phyloP scores from a whole-genome alignment of 2,113 vertebrate species.

The Chaetura pelagica region DNA sequence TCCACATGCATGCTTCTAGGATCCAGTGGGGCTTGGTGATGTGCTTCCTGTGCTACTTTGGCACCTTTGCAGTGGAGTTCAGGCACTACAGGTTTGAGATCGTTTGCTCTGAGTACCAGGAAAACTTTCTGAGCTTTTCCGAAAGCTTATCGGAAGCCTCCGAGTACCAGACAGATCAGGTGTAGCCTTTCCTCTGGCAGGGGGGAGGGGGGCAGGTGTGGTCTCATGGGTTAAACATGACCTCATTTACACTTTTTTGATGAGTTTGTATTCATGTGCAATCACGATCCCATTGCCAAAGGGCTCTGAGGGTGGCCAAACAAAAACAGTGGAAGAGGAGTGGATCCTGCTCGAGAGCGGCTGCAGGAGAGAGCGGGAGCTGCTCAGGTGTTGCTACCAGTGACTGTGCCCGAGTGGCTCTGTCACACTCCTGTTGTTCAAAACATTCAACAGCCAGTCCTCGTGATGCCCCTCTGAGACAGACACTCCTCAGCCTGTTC shows the following conservation, averaged over 20 bases:
- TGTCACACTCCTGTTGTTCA: not conserved
- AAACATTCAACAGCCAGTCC: not conserved
- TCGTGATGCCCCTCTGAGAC: fast-evolving
- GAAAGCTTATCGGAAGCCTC: conserved; percentile 82
- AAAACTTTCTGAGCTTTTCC: conserved; percentile 77
- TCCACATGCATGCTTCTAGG: conserved; percentile 83
- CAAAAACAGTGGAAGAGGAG: not conserved
- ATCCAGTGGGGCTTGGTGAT: conserved; percentile 92
- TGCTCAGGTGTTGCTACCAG: not conserved
- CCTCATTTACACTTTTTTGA: conserved; percentile 42
- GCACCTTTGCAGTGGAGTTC: conserved; percentile 90
- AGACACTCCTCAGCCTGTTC: not conserved
- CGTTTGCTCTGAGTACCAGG: conserved; percentile 79
- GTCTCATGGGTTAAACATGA: conserved; percentile 30
- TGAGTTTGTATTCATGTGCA: conserved; percentile 39
- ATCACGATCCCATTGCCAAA: conserved; percentile 1
- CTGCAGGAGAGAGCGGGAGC: not conserved
- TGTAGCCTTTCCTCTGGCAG: conserved; percentile 54
- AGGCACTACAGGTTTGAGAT: conserved; percentile 87
- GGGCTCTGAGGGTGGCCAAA: not conserved
- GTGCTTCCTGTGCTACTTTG: conserved; percentile 87
- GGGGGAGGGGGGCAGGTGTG: not conserved
- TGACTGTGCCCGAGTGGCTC: not conserved
- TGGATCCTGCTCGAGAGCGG: not conserved
- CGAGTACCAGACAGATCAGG: conserved; percentile 82